Evolutionary conservation across 2,888 invertebrate genomes (phyloP).

Genomic region (Cosmia pyralina): DNA sequence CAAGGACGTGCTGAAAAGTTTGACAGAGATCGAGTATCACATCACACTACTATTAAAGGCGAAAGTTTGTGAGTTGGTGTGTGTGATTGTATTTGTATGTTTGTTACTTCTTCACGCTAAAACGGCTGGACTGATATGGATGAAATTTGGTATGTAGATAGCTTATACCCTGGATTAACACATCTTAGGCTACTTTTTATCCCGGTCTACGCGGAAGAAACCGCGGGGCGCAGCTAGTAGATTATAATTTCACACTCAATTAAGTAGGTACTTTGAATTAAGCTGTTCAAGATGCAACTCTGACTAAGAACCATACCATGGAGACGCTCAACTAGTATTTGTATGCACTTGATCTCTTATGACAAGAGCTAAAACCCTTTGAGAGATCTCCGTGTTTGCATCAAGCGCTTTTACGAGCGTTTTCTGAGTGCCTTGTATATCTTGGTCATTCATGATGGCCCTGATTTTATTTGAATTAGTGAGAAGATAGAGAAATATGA

Average conservation of each 20-base stretch:
- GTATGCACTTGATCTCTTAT: constrained; percentile 3
- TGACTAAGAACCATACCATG: background rate
- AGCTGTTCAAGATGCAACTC: background rate
- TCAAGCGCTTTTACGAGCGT: background rate
- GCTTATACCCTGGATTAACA: too few relatives aligned
- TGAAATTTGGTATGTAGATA: too few relatives aligned
- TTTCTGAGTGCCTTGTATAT: background rate
- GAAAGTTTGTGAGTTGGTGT: too few relatives aligned
- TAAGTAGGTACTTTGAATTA: background rate
- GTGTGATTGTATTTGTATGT: too few relatives aligned
- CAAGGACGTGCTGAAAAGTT: background rate
- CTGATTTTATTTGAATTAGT: background rate
- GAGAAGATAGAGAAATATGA: too few relatives aligned
- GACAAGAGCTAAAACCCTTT: constrained; percentile 12
- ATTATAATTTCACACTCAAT: background rate
- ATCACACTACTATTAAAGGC: too few relatives aligned
- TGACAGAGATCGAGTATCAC: background rate
- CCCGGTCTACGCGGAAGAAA: too few relatives aligned
- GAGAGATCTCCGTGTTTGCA: constrained; percentile 2
- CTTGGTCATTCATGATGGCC: background rate
- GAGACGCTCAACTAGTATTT: background rate
- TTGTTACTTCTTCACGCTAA: too few relatives aligned
- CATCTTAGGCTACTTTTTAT: too few relatives aligned
- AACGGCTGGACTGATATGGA: too few relatives aligned
- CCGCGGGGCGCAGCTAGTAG: background rate